Percentiles rank a stretch among this genome's conserved stretches.
phyloP scores from a whole-genome alignment of 1,140 invertebrate species.

The Diorhabda sublineata region DNA sequence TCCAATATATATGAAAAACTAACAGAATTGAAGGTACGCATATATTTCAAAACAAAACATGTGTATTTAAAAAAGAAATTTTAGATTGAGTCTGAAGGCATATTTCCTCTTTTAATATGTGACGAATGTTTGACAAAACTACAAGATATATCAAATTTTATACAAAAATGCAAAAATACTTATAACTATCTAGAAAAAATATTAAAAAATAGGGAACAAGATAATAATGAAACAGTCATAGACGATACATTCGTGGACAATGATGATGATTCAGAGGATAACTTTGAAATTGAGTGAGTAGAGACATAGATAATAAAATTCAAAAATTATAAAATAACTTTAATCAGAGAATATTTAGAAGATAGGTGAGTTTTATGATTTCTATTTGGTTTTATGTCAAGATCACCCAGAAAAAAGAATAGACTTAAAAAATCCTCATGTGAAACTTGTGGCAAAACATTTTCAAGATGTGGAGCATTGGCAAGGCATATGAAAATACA shows the following conservation, averaged over 20 bases:
- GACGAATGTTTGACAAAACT: conserved; percentile 1
- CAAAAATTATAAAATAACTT: no score
- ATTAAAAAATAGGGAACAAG: conserved; percentile 1
- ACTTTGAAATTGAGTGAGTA: no score
- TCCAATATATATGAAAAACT: not conserved
- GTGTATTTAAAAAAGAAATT: not conserved
- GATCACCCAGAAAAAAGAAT: not conserved
- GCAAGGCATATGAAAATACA: conserved; percentile 22
- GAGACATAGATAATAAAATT: no score
- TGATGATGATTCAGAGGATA: not conserved
- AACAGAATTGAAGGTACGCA: conserved; percentile 4
- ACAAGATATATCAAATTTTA: conserved; percentile 6
- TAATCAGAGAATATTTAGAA: not conserved
- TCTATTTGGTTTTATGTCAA: not conserved
- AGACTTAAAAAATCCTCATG: conserved; percentile 5
- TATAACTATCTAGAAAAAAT: not conserved
- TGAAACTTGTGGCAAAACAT: conserved; percentile 21
- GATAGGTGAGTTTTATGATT: not conserved
- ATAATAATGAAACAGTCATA: not conserved
- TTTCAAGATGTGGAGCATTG: conserved; percentile 15
- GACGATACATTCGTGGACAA: not conserved
- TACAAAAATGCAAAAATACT: conserved; percentile 7
- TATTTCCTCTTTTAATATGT: not conserved
- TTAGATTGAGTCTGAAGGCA: not conserved
- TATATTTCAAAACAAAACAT: not conserved